phyloP scores from a whole-genome alignment of 2,797 vertebrate species.

The Chaunax sp. region DNA sequence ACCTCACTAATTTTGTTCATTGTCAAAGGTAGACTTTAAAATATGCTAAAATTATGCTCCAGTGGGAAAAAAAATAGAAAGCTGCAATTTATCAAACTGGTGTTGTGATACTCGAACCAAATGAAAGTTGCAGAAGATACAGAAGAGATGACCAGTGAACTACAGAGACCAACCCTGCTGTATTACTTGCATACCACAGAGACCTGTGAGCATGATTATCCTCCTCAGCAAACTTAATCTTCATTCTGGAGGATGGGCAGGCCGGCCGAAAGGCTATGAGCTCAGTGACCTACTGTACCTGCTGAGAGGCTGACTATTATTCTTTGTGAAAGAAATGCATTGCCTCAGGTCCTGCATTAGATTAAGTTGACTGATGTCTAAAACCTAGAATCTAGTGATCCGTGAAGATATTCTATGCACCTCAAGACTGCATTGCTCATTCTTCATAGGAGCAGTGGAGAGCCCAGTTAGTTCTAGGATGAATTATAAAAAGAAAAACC shows the following conservation, averaged over 20 bases:
- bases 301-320: slow-evolving; percentile 63
- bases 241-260: slow-evolving; percentile 64
- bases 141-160: slow-evolving; percentile 46
- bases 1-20: slow-evolving; percentile 11
- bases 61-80: slow-evolving; percentile 4
- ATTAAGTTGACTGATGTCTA: slow-evolving; percentile 69
- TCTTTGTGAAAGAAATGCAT: slow-evolving; percentile 58
- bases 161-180: slow-evolving; percentile 46
- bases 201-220: slow-evolving; percentile 71
- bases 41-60: slow-evolving; percentile 1
- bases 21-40: slow-evolving; percentile 16
- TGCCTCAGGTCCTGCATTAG: slow-evolving; percentile 66
- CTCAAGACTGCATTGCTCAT: not conserved
- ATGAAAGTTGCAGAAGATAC: slow-evolving; percentile 46
- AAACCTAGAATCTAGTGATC: slow-evolving; percentile 47
- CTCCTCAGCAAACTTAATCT: slow-evolving; percentile 76
- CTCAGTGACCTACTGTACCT: slow-evolving; percentile 69
- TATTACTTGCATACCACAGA: slow-evolving; percentile 68
- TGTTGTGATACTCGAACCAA: slow-evolving; percentile 40
- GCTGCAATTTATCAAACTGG: slow-evolving; percentile 22
- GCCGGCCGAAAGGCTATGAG: slow-evolving; percentile 59
- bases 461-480: slow-evolving; percentile 6
- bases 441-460: slow-evolving; percentile 7
- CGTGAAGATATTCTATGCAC: slow-evolving; percentile 31
- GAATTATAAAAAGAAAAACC: slow-evolving; percentile 6